Evolutionary conservation across 1,140 invertebrate species (phyloP), one percentile per base, ranked within the genome.

Genomic region (Parasteatoda tepidariorum): DNA sequence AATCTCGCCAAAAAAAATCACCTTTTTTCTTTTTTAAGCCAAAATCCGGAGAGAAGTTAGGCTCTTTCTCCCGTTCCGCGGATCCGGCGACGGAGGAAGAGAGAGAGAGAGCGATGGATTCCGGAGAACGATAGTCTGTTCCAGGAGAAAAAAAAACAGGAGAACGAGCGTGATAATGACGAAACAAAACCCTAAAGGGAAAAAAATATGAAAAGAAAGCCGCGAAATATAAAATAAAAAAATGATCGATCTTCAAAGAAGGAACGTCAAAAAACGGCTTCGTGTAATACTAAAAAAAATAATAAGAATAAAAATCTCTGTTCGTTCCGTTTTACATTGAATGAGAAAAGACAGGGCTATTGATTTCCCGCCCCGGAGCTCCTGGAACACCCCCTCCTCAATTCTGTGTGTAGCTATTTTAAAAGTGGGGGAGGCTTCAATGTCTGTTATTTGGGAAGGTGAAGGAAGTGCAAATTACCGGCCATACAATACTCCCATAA

Each of bases 381-480:
- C n/a, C n/a, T n/a, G n/a, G 9, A 48, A 48, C 24, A 18, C 66
- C 34, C 66, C n/a, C 7, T 70, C 48, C 67, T 54, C 70, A 31
- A n/a, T 59, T 61, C 59, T 24, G 55, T 62, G 30, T 61, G 73
- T 62, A 62, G 73, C 73, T 34, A 38, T 75, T 75, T 75, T 75
- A 75, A 75, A 61, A 62, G 68, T 33, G 38, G 18, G n/a, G 57
- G 70, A 59, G 34, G 70, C 70, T 41, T 24, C 22, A 15, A 26
- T 71, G 68, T 71, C 41, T 62, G 73, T 73, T 73, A 73, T 73
- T n/a, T 54, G 48, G 28, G 28, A 34, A 59, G 70, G 70, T 73
- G 73, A 38, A 61, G 73, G 73, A 75, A 75, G 73, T 62, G 73
- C 73, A 75, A 75, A 75, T 75, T 75, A 75, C 73, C 73, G 73